A percentile compares a stretch with the other conserved stretches of the same genome.
phyloP scores from a whole-genome alignment of 2,797 vertebrate species.

The Melopsittacus undulatus region DNA sequence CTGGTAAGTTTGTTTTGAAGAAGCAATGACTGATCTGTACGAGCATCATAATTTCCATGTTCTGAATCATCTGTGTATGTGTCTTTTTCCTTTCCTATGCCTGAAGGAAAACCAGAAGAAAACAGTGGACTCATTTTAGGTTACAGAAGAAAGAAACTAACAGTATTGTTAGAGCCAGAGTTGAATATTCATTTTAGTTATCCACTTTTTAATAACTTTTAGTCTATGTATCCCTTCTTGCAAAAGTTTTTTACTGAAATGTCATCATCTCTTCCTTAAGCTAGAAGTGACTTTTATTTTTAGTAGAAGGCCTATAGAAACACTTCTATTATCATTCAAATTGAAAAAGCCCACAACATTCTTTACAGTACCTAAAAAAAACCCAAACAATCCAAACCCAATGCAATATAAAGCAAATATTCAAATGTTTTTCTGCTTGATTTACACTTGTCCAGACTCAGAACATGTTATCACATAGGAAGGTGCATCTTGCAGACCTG shows the following conservation, averaged over 20 bases:
- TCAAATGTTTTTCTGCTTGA: background rate
- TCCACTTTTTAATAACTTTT: background rate
- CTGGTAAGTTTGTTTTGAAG: conserved; percentile 84
- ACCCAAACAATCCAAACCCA: background rate
- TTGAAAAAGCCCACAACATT: background rate
- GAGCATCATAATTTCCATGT: conserved; percentile 83
- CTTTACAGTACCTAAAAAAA: background rate
- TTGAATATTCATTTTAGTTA: background rate
- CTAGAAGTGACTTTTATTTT: background rate
- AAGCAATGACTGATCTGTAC: conserved; percentile 85
- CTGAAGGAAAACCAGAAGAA: conserved; percentile 71
- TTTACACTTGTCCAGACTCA: background rate
- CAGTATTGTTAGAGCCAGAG: background rate
- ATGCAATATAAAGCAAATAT: background rate
- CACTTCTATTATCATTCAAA: background rate
- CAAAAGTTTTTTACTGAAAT: background rate
- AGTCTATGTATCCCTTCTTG: background rate
- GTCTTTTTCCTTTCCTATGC: conserved; percentile 85
- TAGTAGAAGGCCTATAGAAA: background rate
- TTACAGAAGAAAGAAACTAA: background rate
- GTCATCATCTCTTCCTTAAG: background rate
- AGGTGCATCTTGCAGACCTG: background rate
- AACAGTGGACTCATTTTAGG: conserved; percentile 11
- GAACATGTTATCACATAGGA: background rate
- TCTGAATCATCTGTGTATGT: conserved; percentile 87